Evolutionary conservation across 2,797 vertebrate species (phyloP).

Genomic region (Forpus xanthops): DNA sequence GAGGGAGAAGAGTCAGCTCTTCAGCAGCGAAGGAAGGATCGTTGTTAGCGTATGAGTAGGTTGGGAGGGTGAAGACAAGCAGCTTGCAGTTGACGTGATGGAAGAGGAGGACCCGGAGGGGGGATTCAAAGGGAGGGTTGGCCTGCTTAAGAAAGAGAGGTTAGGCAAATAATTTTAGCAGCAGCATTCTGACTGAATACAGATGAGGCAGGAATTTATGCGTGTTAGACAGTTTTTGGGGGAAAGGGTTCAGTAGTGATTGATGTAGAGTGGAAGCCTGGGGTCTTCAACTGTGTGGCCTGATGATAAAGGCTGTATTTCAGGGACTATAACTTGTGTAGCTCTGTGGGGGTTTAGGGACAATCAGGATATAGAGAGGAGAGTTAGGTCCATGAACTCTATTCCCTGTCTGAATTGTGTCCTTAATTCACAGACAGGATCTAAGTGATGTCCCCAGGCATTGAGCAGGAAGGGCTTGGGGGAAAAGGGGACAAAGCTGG

Average conservation of each 20-base stretch:
- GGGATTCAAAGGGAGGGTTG: not conserved
- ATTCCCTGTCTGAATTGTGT: not conserved
- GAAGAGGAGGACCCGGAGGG: not conserved
- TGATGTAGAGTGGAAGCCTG: fast-evolving
- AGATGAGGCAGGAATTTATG: not conserved
- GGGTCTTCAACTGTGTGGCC: not conserved
- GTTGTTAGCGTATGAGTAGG: not conserved
- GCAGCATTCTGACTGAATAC: not conserved
- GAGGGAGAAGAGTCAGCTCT: not conserved
- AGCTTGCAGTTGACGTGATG: not conserved
- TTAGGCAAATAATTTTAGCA: not conserved
- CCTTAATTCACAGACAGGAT: not conserved
- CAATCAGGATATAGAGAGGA: not conserved
- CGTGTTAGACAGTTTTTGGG: fast-evolving
- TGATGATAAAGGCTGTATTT: not conserved
- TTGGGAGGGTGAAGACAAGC: not conserved
- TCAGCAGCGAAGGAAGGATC: not conserved
- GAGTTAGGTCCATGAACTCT: not conserved
- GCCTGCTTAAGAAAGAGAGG: not conserved
- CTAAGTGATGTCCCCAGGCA: not conserved
- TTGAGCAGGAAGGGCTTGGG: not conserved
- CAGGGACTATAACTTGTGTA: not conserved
- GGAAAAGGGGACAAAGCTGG: not conserved
- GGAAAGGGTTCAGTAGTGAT: fast-evolving
- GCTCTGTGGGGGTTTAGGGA: not conserved